Evolutionary conservation across 1,140 invertebrate genomes (phyloP), one percentile per base, ranked within the genome.

Genomic region (Drosophila ohnishii): DNA sequence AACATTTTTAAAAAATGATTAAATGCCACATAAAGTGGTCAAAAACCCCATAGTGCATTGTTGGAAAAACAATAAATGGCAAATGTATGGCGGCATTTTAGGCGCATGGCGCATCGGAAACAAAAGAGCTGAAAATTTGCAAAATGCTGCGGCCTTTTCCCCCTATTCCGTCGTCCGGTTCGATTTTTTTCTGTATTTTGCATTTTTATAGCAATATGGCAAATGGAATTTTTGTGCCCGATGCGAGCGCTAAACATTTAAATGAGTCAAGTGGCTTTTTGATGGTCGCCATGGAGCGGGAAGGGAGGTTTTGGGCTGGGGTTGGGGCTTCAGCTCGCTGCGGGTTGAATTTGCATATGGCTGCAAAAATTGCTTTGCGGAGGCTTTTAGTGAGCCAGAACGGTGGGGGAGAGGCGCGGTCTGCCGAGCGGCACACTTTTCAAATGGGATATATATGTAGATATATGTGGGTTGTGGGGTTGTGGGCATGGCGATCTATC

Each of bases 21-120:
- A n/a, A n/a, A n/a, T n/a, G n/a, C n/a, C n/a, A n/a, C n/a, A n/a
- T n/a, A n/a, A n/a, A n/a, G n/a, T n/a, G n/a, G n/a, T n/a, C n/a
- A n/a, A n/a, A n/a, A n/a, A n/a, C n/a, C n/a, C n/a, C n/a, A n/a
- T n/a, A n/a, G n/a, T n/a, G n/a, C 61, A 73, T 74, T 79, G 84
- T 88, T 80, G 84, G 62, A 84, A 88, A 87, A 87, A 87, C 84
- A 88, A 87, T 88, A 87, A 87, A 88, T 84, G 85, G 84, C 84
- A 80, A 87, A 87, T 88, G 80, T 87, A 88, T 88, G 67, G 85
- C 84, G 64, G 77, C 85, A 75, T 88, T 88, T 88, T 89, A 89
- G 84, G 84, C 84, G 73, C 78, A 62, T 62, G 69, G 71, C 70
- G 48, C 65, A 74, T 75, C 40, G 53, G 70, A 66, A 75, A 77